Base-by-base conservation (phyloP, 2,113 vertebrate genomes). In the Zosterops lateralis region DNA sequence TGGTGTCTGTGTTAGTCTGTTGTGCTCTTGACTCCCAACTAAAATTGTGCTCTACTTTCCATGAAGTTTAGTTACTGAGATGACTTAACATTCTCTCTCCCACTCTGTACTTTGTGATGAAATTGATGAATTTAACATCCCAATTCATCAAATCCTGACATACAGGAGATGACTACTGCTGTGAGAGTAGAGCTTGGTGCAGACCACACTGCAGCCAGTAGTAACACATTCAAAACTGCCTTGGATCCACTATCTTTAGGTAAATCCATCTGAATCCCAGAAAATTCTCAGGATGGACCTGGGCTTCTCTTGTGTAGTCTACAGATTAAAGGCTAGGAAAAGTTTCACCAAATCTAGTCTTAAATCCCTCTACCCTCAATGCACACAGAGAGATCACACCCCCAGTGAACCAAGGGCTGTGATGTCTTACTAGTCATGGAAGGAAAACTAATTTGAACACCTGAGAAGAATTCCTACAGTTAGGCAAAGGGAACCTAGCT, bases 381-480 rank as follows among this genome's bases (percentile, higher is more conserved):
- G 15, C 24, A 65, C 32, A 14, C 32, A 40, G 40, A 29, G 3
- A 4, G 1, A 32, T 25, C 34, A 60, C 0, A 0, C 8, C 11
- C 14, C 16, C 25, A 51, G 29, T 47, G 48, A 79, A 20, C n/a
- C 48, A n/a, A 25, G 44, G 14, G 16, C 10, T 62, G 28, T 51
- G 53, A 8, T 40, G 25, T 51, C 17, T n/a, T 15, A 5, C 26
- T 20, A 10, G 29, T 29, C 32, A 61, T 14, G 12, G 25, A 10
- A 73, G 11, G n/a, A 78, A 58, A 14, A 47, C 5, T 42, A 22
- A 77, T 25, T 73, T 68, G 25, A 48, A 17, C 8, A 68, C 6
- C 5, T 57, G 15, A 24, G 24, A 9, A 61, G 18, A 73, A 73
- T 56, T 51, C 5, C 16, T 57, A 36, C 16, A 73, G 38, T 36